Conservation (phyloP, 2,797 vertebrate genomes). For the Gymnopithys bicolor region DNA sequence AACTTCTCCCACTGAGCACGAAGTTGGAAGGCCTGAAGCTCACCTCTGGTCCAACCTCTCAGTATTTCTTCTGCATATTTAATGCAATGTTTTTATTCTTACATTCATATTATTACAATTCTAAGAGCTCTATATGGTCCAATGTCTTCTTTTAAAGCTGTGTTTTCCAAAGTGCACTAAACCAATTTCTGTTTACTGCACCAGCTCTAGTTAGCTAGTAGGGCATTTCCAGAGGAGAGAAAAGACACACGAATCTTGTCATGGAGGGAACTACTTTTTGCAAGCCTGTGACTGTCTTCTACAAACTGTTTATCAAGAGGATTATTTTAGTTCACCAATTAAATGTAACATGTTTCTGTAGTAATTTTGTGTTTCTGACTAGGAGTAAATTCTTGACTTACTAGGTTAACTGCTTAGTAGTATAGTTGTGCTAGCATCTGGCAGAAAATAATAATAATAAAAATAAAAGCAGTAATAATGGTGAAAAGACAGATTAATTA, state of each 20-base stretch:
- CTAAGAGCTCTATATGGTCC: not conserved
- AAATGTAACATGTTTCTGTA: not conserved
- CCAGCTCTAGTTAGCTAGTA: not conserved
- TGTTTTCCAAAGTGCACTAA: not conserved
- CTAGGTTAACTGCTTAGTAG: not conserved
- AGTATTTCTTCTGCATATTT: not conserved
- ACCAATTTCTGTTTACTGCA: not conserved
- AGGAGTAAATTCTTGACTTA: not conserved
- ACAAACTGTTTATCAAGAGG: not conserved
- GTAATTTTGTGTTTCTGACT: not conserved
- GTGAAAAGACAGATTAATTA: not conserved
- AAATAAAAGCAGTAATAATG: not conserved
- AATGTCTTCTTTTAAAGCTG: not conserved
- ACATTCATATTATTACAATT: not conserved
- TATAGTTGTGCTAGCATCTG: not conserved
- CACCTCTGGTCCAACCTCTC: not conserved
- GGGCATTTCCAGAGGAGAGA: not conserved
- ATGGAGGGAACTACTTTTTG: not conserved
- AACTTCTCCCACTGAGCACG: not conserved
- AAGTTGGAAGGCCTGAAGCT: fast-evolving
- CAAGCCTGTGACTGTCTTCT: not conserved
- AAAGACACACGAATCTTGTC: not conserved
- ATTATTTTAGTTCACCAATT: not conserved
- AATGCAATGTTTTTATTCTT: not conserved
- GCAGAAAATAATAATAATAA: not conserved